These are phyloP conservation scores for Pseudachorutes palmiensis DNA, from an alignment of 1,140 invertebrate species.

Conservation along the genomic window DNA sequence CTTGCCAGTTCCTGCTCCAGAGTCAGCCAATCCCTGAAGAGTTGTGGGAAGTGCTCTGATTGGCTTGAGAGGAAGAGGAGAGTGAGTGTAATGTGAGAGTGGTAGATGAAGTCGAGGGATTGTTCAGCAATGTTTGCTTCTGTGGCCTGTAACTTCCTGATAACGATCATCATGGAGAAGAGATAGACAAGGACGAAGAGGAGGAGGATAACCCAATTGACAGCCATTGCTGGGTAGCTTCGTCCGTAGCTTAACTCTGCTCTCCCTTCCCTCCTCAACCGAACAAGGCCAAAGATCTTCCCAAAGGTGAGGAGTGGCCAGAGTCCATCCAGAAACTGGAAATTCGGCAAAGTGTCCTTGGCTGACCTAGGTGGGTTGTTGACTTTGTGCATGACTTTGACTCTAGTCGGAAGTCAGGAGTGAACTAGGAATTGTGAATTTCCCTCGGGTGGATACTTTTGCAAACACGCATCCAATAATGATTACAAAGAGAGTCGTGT, in stretches of 20 bases:
- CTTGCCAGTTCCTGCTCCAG: slow-evolving; percentile 10
- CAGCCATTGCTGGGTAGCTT: not conserved
- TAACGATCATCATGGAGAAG: slow-evolving; percentile 16
- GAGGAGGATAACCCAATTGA: not conserved
- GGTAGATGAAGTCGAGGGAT: slow-evolving; percentile 23
- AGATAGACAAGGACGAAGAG: slow-evolving; percentile 6
- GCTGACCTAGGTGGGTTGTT: too few relatives aligned
- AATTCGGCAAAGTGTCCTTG: too few relatives aligned
- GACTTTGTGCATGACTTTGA: too few relatives aligned
- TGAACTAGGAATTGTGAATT: too few relatives aligned
- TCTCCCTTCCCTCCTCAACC: too few relatives aligned
- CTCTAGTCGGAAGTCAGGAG: too few relatives aligned
- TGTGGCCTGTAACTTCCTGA: not conserved
- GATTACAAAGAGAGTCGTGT: too few relatives aligned
- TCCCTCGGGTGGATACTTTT: too few relatives aligned
- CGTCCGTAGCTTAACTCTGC: not conserved
- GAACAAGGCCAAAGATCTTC: slow-evolving; percentile 14
- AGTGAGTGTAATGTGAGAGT: slow-evolving; percentile 17
- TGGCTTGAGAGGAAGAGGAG: slow-evolving; percentile 18
- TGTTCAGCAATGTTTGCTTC: slow-evolving; percentile 13
- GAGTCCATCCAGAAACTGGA: not conserved
- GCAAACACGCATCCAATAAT: too few relatives aligned
- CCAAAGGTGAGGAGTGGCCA: slow-evolving; percentile 20
- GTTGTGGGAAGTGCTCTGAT: slow-evolving; percentile 3
- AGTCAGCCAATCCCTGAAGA: not conserved